These are phyloP conservation scores for Rotaria sp. DNA, from an alignment of 2,888 invertebrate species.

Conservation along the genomic window DNA sequence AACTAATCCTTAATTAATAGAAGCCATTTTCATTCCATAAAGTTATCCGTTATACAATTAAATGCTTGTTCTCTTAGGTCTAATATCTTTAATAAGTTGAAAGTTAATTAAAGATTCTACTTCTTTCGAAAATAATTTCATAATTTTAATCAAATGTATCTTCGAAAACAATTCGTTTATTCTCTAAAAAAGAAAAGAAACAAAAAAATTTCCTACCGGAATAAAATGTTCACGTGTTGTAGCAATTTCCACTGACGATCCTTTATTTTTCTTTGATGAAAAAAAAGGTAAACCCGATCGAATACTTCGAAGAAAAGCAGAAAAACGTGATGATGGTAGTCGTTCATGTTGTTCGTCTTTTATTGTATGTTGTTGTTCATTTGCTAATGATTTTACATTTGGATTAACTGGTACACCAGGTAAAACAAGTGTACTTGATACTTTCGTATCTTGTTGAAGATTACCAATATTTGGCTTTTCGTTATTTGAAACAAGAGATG, in stretches of 20 bases:
- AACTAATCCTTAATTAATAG: too few species aligned
- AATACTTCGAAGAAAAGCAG: neutral
- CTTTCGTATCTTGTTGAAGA: neutral
- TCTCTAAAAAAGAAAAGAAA: neutral
- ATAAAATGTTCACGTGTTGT: conserved; percentile 16
- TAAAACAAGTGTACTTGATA: conserved; percentile 1
- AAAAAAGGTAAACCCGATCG: neutral
- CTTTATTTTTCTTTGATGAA: neutral
- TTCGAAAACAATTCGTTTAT: too few species aligned
- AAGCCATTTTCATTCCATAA: too few species aligned
- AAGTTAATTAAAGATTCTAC: too few species aligned
- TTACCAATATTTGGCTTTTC: too few species aligned
- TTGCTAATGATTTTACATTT: neutral
- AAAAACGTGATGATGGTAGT: neutral
- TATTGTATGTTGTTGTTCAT: neutral
- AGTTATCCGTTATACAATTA: too few species aligned
- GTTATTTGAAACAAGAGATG: too few species aligned
- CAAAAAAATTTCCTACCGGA: neutral
- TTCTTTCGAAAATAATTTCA: too few species aligned
- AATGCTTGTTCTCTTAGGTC: too few species aligned
- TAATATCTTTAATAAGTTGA: too few species aligned
- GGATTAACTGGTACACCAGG: neutral
- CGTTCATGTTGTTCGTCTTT: neutral
- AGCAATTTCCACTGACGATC: neutral
- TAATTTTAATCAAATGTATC: too few species aligned